Conservation (phyloP, 2,888 invertebrate genomes). For the Hydrotaea diabolus region DNA sequence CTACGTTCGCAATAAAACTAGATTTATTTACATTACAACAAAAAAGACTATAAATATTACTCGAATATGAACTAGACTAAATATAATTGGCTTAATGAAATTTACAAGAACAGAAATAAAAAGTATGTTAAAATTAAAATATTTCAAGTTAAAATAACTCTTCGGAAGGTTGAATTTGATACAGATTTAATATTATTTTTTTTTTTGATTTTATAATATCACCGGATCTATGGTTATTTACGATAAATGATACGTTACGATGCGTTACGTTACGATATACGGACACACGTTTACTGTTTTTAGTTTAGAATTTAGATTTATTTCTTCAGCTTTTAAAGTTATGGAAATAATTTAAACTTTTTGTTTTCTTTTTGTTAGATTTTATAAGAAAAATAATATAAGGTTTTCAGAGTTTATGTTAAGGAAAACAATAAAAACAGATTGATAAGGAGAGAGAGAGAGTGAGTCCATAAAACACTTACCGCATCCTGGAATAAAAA, state of each 20-base stretch:
- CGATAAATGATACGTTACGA: neutral
- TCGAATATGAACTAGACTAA: neutral
- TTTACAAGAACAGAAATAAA: neutral
- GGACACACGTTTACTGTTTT: neutral
- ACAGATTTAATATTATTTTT: too few species aligned
- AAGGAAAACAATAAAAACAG: neutral
- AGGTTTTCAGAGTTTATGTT: too few species aligned
- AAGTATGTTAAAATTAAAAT: too few species aligned
- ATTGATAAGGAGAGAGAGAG: conserved; percentile 41
- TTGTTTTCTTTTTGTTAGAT: neutral
- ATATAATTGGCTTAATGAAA: neutral
- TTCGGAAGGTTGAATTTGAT: too few species aligned
- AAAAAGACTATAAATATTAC: neutral
- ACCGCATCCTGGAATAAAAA: conserved; percentile 81
- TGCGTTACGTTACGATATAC: neutral
- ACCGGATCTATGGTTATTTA: neutral
- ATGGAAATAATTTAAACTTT: neutral
- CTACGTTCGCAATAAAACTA: conserved; percentile 6
- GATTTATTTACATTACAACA: conserved; percentile 29
- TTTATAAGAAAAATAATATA: too few species aligned
- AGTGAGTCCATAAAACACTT: conserved; percentile 73
- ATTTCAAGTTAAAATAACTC: too few species aligned
- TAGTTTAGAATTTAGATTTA: too few species aligned
- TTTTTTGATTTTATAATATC: too few species aligned
- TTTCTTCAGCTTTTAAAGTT: neutral